These are phyloP conservation scores for Patella depressa DNA, from an alignment of 2,888 invertebrate species.

Conservation along the genomic window DNA sequence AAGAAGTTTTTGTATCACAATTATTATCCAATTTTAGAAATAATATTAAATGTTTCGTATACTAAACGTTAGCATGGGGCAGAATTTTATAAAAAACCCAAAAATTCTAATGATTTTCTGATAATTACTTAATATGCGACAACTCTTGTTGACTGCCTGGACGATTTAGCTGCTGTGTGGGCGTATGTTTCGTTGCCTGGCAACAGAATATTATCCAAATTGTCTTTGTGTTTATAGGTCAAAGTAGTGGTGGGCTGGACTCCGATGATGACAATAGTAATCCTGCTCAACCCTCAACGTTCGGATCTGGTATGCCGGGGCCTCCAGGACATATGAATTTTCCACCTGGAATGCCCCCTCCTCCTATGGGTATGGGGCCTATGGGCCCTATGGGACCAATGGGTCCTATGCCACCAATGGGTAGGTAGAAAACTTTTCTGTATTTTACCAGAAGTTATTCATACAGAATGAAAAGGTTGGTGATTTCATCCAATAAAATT, in stretches of 20 bases:
- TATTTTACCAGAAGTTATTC: neutral
- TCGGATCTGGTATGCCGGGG: constrained; percentile 22
- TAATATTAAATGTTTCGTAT: too few species aligned
- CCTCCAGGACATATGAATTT: constrained; percentile 35
- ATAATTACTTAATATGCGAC: too few species aligned
- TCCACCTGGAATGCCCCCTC: constrained; percentile 48
- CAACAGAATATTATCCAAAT: too few species aligned
- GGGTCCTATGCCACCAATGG: constrained; percentile 59
- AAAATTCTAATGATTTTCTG: too few species aligned
- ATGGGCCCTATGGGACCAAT: constrained; percentile 60
- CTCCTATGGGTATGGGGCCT: constrained; percentile 55
- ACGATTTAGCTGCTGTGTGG: too few species aligned
- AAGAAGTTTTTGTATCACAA: too few species aligned
- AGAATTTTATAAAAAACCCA: too few species aligned
- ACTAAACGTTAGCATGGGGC: too few species aligned
- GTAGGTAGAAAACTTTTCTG: constrained; percentile 28
- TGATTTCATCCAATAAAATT: neutral
- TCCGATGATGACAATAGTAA: constrained; percentile 27
- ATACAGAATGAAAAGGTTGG: neutral
- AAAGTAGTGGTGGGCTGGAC: constrained; percentile 17
- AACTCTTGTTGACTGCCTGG: too few species aligned
- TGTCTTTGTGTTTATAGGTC: neutral
- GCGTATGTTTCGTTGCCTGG: too few species aligned
- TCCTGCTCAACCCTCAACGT: constrained; percentile 4
- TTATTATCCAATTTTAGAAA: too few species aligned